Base-by-base conservation (phyloP, 1,140 invertebrate species). In the Polyergus mexicanus region DNA sequence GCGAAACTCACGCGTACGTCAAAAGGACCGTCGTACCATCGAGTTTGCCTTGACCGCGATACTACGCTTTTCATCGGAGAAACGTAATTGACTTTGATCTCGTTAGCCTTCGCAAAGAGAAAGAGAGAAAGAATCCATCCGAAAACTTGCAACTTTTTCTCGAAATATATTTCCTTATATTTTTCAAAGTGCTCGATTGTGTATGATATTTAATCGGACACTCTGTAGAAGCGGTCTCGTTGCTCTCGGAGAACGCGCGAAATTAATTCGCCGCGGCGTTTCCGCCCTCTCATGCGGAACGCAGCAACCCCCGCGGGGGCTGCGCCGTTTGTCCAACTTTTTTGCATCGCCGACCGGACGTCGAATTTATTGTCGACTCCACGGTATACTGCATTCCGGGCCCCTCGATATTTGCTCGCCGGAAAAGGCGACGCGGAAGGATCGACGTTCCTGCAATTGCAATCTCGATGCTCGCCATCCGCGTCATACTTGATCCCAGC, bases 201-300 rank as follows among this genome's bases (percentile, higher is more conserved):
- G 10, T 5, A 3, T 13, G 58, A 8, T 22, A 28, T 76, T 63
- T 80, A 32, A 68, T 44, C 56, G 65, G 32, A 83, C 78, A 83
- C 78, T 54, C 78, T 28, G 56, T 83, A 74, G 51, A 72, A 72
- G 71, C 66, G 78, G 66, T 83, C 68, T 83, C 78, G 78, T 60
- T 72, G 78, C 68, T 56, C 68, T 72, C 78, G 68, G 78, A 83
- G 78, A 83, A 83, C 78, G 74, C 78, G 78, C 68, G 54, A 83
- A 83, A 83, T 83, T 83, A 83, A 83, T 83, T 83, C 78, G 68
- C 78, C 54, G 38, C 78, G 66, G 78, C 66, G 68, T 81, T 81
- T 72, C 66, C 78, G 66, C 66, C 78, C 78, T 44, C 78, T 81
- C 38, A 35, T 72, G 78, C 78, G 68, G 54, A 83, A 83, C 78